These are phyloP conservation scores for Menidia beryllina DNA, from an alignment of 2,113 vertebrate species.

Conservation along the genomic window DNA sequence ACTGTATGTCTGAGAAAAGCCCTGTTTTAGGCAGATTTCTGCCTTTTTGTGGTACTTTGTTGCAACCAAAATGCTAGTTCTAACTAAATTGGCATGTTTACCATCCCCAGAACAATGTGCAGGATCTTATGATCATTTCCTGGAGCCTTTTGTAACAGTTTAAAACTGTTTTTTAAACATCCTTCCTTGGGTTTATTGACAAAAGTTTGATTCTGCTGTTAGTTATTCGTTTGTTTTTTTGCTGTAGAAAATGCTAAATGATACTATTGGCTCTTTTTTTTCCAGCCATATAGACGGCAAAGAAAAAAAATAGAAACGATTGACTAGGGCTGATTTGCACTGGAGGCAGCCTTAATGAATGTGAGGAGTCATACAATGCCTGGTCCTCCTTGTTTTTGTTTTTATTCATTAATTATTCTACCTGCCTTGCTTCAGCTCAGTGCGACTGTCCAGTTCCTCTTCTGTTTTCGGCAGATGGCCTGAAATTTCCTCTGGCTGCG, in stretches of 20 bases:
- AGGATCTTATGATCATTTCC: no score
- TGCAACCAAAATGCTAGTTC: no score
- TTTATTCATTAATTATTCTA: conserved; percentile 3
- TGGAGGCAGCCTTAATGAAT: neutral
- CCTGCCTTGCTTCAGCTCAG: neutral
- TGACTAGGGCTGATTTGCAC: neutral
- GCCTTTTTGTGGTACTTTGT: no score
- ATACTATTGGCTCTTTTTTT: no score
- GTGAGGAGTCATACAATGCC: conserved; percentile 5
- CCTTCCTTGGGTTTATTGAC: no score
- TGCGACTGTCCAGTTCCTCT: conserved; percentile 36
- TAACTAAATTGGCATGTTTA: conserved; percentile 14
- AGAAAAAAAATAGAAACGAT: neutral
- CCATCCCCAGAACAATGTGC: conserved; percentile 81
- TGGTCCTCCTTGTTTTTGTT: neutral
- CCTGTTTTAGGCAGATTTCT: no score
- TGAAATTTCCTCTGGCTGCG: conserved; percentile 9
- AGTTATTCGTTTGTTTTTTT: no score
- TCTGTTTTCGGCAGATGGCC: conserved; percentile 25
- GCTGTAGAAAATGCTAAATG: no score
- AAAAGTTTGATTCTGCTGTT: no score
- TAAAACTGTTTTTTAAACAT: no score
- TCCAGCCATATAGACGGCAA: neutral
- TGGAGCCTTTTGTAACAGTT: no score
- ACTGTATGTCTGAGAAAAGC: no score